These are phyloP conservation scores for Arenicola marina DNA, from an alignment of 2,888 invertebrate species.

Conservation along the genomic window DNA sequence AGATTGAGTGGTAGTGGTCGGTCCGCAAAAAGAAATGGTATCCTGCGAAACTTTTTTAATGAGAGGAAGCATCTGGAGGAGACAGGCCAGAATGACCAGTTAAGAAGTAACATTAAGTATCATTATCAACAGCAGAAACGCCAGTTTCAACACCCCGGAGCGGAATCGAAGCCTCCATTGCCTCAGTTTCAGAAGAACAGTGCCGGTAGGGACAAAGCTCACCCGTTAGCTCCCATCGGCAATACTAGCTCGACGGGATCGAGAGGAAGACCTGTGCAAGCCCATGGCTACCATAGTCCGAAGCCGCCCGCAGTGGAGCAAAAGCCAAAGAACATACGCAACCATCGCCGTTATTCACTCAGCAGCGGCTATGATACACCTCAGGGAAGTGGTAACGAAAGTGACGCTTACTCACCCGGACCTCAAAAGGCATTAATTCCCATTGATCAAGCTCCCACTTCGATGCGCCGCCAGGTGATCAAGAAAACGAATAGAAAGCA, in stretches of 20 bases:
- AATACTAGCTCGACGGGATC: neutral
- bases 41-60: neutral
- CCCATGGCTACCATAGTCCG: neutral
- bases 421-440: too few species aligned
- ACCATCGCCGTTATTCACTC: neutral
- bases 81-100: neutral
- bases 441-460: too few species aligned
- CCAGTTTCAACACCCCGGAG: neutral
- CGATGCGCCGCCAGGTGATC: too few species aligned
- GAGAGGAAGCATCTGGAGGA: neutral
- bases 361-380: neutral
- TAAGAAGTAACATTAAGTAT: neutral
- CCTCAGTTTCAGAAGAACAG: neutral
- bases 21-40: neutral
- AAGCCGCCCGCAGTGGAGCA: neutral
- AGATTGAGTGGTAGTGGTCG: too few species aligned
- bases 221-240: neutral
- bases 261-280: neutral
- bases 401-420: too few species aligned
- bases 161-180: neutral
- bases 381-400: too few species aligned
- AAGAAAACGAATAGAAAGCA: too few species aligned
- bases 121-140: neutral
- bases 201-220: neutral
- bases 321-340: neutral